These are phyloP conservation scores for Platyura marginata DNA, from an alignment of 1,140 invertebrate species.

Conservation along the genomic window DNA sequence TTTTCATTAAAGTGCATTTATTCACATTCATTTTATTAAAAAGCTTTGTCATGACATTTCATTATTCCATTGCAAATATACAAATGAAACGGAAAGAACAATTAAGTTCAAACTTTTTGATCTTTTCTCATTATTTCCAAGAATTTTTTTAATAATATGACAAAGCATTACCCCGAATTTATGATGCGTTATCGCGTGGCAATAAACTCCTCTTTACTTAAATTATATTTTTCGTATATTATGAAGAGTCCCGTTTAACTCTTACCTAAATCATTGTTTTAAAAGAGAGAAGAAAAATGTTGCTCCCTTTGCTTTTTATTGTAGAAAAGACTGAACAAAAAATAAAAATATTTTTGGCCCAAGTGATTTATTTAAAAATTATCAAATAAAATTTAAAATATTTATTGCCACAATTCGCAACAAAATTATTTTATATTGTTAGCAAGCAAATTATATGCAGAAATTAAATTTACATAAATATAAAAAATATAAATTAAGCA, in stretches of 20 bases:
- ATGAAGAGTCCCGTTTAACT: not conserved
- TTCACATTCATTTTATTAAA: too few relatives aligned
- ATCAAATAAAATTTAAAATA: too few relatives aligned
- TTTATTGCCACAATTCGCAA: too few relatives aligned
- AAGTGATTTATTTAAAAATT: too few relatives aligned
- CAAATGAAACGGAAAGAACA: slow-evolving; percentile 3
- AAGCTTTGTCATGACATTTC: too few relatives aligned
- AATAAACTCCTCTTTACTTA: not conserved
- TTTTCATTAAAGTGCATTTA: too few relatives aligned
- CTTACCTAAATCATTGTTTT: not conserved
- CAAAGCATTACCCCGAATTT: not conserved
- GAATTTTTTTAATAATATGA: not conserved
- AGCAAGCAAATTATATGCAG: not conserved
- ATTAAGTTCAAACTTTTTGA: slow-evolving; percentile 6
- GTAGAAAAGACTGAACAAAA: too few relatives aligned
- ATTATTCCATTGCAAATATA: too few relatives aligned
- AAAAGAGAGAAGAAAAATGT: not conserved
- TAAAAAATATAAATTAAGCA: not conserved
- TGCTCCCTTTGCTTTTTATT: too few relatives aligned
- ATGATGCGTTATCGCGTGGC: too few relatives aligned
- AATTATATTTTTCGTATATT: not conserved
- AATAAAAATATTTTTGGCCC: too few relatives aligned
- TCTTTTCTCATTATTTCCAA: not conserved
- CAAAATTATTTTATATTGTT: too few relatives aligned
- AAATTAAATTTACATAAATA: not conserved